Conservation (phyloP, 64 coral and sea anemone species). For the Dendronephthya gigantea region DNA sequence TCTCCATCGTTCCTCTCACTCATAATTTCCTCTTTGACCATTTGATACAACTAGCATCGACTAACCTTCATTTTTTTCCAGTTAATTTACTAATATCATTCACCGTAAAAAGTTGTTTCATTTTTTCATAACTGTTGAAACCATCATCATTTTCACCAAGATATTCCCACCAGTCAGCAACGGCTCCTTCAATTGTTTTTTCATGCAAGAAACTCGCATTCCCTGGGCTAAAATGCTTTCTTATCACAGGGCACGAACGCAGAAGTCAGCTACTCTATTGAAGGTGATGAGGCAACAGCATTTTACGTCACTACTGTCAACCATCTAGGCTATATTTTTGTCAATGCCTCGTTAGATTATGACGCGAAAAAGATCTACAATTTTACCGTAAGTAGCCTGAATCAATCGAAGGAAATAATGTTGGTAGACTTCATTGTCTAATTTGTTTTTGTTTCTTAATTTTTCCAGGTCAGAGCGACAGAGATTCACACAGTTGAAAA, state of each 20-base stretch:
- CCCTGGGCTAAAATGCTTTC: not conserved
- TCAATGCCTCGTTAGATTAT: not conserved
- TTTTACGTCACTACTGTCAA: not conserved
- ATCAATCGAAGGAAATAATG: no score
- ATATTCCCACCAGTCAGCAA: no score
- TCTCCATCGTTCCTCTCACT: no score
- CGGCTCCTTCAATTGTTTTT: no score
- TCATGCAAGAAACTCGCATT: no score
- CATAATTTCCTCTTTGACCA: no score
- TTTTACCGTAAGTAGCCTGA: conserved; percentile 16
- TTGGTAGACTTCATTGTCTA: not conserved
- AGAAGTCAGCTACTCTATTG: not conserved
- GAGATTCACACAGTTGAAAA: not conserved
- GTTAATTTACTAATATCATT: no score
- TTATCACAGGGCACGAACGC: not conserved
- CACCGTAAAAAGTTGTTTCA: no score
- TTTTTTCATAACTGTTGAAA: no score
- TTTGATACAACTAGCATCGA: no score
- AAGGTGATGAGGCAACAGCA: not conserved
- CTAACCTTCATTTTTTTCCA: no score
- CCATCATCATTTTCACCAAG: no score
- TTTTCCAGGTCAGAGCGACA: not conserved
- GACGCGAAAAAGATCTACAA: not conserved
- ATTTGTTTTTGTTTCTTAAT: not conserved
- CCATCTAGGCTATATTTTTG: not conserved